Base-by-base conservation (phyloP, 2,888 invertebrate species). In the Stenoptilia bipunctidactyla region DNA sequence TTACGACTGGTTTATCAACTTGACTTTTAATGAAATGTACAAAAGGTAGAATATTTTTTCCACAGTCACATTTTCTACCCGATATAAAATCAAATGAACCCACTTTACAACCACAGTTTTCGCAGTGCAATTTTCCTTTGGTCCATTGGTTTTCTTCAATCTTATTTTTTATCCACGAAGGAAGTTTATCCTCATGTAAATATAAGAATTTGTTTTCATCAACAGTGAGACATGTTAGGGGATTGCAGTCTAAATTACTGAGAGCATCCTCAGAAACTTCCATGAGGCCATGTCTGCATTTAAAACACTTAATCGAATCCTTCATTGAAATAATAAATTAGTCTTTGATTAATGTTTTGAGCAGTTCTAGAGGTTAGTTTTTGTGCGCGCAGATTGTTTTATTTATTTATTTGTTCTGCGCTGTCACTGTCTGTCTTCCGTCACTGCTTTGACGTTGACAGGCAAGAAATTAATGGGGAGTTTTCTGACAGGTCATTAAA, bases 21-120 rank as follows among this genome's bases (percentile, higher is more conserved):
- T 89, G 89, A 61, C 89, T 89, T 47, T 82, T 80, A 35, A 88
- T 83, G 43, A 90, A 66, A 66, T 88, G 86, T 36, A 90, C 83
- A 14, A 88, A 67, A 10, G 90, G 89, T 48, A 89, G 58, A 42
- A 87, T 65, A 42, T 72, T 65, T 33, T 66, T 55, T 15, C 73
- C 67, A 66, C 90, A 90, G n/a, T 69, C 65, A 64, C 90, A 90
- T 64, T 88, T 88, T 51, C 79, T 69, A 15, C 89, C 88, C 1
- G 88, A 85, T 15, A 89, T 68, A 66, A 87, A 90, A 66, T 90
- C 88, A 61, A 90, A 90, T 3, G 87, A 86, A 6, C 90, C 91
- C 20, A 90, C 73, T 66, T 88, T 82, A 27, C 76, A 75, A 34
- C 84, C 71, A 64, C 91, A 91, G 45, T 84, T 71, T 42, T 72